phyloP scores from a whole-genome alignment of 2,888 invertebrate genomes.

The Troides aeacus region DNA sequence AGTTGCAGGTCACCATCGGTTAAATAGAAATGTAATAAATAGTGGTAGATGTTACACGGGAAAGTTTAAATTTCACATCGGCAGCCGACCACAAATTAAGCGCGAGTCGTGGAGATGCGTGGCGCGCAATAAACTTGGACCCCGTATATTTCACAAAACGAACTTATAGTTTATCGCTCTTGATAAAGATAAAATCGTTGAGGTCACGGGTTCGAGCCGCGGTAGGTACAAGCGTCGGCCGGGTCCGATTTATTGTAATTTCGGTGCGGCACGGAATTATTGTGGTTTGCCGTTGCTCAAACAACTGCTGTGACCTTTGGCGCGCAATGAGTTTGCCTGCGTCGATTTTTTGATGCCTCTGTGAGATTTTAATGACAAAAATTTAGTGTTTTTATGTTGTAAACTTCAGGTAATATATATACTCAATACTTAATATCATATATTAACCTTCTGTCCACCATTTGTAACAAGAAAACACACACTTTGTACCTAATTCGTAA shows the following conservation, averaged over 20 bases:
- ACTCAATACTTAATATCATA: no score
- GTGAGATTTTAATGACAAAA: no score
- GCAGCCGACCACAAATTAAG: no score
- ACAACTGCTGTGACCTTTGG: slow-evolving; percentile 23
- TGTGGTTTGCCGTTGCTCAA: slow-evolving; percentile 18
- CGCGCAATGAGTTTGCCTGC: not conserved
- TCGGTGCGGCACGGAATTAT: slow-evolving; percentile 18
- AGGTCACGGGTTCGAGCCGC: slow-evolving; percentile 32
- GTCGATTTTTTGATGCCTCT: not conserved
- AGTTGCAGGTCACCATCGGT: no score
- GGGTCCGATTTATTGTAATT: slow-evolving; percentile 27
- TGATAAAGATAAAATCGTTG: slow-evolving; percentile 30
- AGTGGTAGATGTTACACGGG: no score
- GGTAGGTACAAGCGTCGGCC: slow-evolving; percentile 21
- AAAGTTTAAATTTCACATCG: no score
- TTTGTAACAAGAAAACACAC: no score
- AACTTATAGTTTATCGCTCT: slow-evolving; percentile 30
- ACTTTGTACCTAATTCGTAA: no score
- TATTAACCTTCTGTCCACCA: no score
- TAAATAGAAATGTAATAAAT: no score
- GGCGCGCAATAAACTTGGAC: not conserved
- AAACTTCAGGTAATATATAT: no score
- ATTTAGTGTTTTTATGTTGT: no score
- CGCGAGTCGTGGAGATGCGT: slow-evolving; percentile 10
- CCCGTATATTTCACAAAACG: slow-evolving; percentile 19